phyloP scores from a whole-genome alignment of 30 jellyfish, hydroid and myxozoan species.

The Mastigias papua region DNA sequence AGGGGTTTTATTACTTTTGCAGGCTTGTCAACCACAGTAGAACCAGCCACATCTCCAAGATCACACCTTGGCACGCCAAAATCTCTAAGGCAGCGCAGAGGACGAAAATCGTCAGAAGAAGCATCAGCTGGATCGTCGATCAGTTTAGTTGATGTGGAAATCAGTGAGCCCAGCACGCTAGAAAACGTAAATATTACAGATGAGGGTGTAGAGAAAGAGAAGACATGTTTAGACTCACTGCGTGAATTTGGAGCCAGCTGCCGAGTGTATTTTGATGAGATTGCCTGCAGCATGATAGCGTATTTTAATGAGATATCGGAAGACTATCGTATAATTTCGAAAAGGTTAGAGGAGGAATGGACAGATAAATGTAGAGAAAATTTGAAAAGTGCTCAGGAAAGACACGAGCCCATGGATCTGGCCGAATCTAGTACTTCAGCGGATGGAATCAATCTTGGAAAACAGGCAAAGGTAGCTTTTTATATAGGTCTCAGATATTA shows the following conservation, averaged over 20 bases:
- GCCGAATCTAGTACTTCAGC: constrained; percentile 23
- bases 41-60: constrained; percentile 60
- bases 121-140: constrained; percentile 34
- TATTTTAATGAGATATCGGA: constrained; percentile 84
- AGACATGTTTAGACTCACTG: constrained; percentile 66
- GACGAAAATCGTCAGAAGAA: constrained; percentile 18
- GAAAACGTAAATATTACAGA: constrained; percentile 45
- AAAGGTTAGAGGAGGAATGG: constrained; percentile 84
- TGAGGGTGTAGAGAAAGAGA: constrained; percentile 46
- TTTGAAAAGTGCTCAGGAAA: constrained; percentile 32
- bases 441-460: constrained; percentile 4
- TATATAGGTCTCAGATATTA: not conserved
- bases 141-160: constrained; percentile 58
- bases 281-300: constrained; percentile 57
- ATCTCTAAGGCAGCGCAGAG: constrained; percentile 36
- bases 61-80: constrained; percentile 27
- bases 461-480: not conserved
- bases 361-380: constrained; percentile 62
- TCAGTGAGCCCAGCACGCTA: constrained; percentile 30
- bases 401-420: constrained; percentile 21
- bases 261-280: constrained; percentile 60
- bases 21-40: constrained; percentile 57
- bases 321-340: constrained; percentile 92
- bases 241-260: constrained; percentile 56
- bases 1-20: not conserved